Evolutionary conservation across 2,113 vertebrate genomes (phyloP).

Genomic region (Odontesthes bonariensis): DNA sequence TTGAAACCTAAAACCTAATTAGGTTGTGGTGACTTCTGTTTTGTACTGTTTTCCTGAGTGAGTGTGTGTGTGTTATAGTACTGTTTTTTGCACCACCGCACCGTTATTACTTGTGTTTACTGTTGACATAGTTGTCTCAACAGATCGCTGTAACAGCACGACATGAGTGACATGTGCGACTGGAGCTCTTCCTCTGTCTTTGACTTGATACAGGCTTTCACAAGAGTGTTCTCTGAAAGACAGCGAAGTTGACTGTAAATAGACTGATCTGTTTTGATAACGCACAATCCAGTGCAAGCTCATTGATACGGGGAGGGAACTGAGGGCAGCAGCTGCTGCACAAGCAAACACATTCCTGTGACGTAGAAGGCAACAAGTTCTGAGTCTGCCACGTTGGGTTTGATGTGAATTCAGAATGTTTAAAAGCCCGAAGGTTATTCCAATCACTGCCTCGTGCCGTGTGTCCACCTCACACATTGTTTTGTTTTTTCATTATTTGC

Average conservation of each 20-base stretch:
- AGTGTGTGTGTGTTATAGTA: neutral
- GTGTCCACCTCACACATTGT: neutral
- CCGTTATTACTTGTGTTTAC: constrained; percentile 4
- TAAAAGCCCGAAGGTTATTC: constrained; percentile 6
- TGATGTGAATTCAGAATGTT: constrained; percentile 12
- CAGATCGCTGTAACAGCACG: constrained; percentile 8
- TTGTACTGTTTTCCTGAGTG: neutral
- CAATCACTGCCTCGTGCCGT: neutral
- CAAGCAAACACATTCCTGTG: constrained; percentile 50
- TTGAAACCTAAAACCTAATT: too few species aligned
- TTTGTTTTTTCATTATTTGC: neutral
- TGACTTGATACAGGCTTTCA: constrained; percentile 39
- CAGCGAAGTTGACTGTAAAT: constrained; percentile 70
- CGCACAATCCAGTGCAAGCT: constrained; percentile 53
- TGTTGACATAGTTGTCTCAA: constrained; percentile 13
- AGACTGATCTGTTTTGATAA: constrained; percentile 73
- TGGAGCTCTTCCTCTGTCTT: neutral
- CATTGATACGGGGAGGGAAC: constrained; percentile 61
- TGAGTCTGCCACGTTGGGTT: neutral
- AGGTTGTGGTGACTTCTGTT: neutral
- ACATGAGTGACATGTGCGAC: constrained; percentile 4
- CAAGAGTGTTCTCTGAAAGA: constrained; percentile 41
- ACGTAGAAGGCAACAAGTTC: constrained; percentile 34
- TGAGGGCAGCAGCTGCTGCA: constrained; percentile 60
- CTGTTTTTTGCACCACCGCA: neutral